Base-by-base conservation (phyloP, 2,113 vertebrate species). In the Malurus melanocephalus region DNA sequence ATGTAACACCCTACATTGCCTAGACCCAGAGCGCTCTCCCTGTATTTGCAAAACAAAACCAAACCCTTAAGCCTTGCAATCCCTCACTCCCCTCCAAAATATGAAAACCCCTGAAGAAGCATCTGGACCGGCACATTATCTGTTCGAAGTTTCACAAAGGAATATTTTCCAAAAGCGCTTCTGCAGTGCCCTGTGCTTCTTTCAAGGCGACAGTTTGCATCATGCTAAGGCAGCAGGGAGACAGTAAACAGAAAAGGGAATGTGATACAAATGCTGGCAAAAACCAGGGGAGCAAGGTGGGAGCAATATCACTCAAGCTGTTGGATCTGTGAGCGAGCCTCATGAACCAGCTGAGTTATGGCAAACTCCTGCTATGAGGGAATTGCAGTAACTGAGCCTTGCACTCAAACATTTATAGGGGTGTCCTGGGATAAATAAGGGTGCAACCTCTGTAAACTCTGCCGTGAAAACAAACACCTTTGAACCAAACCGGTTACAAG, bases 341-440 rank as follows among this genome's bases (percentile, higher is more conserved):
- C 2, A 4, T 90, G 94, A 91, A 86, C 90, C 74, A 73, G 74
- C 86, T 94, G 88, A 94, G 84, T 94, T 94, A 88, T 60, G 84
- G 92, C 74, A 69, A 86, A 91, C 80, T 80, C 80, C 80, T 61
- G 66, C 93, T 91, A 81, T 6, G 77, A 86, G 92, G 74, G 82
- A 86, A 94, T 51, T 94, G 92, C 92, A 76, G 86, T 91, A 95
- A 90, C 80, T 79, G 90, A 95, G 90, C 88, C 94, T 94, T 91
- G 86, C 78, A 85, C 86, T 93, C 94, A 32, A 72, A 48, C 80
- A 40, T 90, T 93, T 91, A 81, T 92, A 85, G 87, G 80, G 59
- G 77, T 88, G 83, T 93, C 93, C 77, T 92, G 92, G 88, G 90
- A 93, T 95, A 91, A 94, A 95, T 94, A 93, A 96, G 94, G 88